Percentiles rank a stretch among this genome's conserved stretches.
These are phyloP conservation scores for Pararge aegeria DNA, from an alignment of 1,140 invertebrate genomes.

Conservation along the genomic window DNA sequence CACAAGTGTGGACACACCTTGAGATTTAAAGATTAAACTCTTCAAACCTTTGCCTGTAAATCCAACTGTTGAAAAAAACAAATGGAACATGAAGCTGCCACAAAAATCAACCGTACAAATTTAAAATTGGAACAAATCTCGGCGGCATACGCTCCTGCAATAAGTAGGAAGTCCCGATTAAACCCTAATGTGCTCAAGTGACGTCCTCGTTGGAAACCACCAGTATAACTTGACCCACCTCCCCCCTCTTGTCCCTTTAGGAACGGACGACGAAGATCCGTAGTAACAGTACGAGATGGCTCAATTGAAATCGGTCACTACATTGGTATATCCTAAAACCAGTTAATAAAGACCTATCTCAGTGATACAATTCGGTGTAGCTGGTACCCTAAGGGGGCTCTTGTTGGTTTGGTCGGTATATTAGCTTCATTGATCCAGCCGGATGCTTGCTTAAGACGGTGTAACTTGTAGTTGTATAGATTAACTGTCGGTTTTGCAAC, in stretches of 20 bases:
- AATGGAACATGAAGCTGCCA: background rate
- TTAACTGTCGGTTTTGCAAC: slow-evolving; percentile 47
- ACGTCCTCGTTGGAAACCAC: slow-evolving; percentile 52
- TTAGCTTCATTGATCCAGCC: slow-evolving; percentile 64
- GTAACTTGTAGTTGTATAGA: slow-evolving; percentile 42
- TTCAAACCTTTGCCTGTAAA: background rate
- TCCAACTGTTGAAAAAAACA: background rate
- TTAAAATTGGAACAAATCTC: slow-evolving; percentile 71
- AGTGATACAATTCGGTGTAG: slow-evolving; percentile 22
- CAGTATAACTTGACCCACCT: slow-evolving; percentile 37
- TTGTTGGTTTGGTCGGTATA: slow-evolving; percentile 45
- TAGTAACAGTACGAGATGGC: slow-evolving; percentile 2
- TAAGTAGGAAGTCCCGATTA: slow-evolving; percentile 75
- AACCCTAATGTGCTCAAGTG: slow-evolving; percentile 70
- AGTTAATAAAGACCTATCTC: slow-evolving; percentile 5
- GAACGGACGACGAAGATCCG: slow-evolving; percentile 6
- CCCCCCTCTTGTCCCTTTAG: slow-evolving; percentile 35
- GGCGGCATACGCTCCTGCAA: slow-evolving; percentile 45
- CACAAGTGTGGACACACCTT: too few species aligned
- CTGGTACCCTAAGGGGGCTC: slow-evolving; percentile 33
- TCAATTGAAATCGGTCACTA: slow-evolving; percentile 26
- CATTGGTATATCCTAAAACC: slow-evolving; percentile 16
- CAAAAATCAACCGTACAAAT: slow-evolving; percentile 59
- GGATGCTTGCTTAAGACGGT: slow-evolving; percentile 69
- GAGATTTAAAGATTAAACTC: background rate